Evolutionary conservation across 2,888 invertebrate species (phyloP), one percentile per base, ranked within the genome.

Genomic region (Apotomis capreana): DNA sequence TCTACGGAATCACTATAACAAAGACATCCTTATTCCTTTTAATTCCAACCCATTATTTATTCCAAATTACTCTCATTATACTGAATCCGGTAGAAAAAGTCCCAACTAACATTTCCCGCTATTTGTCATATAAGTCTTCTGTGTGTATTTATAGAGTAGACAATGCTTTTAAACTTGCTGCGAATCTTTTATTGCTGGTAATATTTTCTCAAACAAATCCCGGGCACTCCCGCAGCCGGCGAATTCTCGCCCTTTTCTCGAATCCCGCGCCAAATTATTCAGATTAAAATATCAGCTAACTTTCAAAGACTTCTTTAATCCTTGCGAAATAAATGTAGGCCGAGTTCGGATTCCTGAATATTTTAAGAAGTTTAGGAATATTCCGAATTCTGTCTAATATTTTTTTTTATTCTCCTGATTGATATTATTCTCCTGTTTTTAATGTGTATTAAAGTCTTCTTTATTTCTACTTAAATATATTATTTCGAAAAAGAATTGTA

Each of bases 201-300:
- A 4, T 54, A 1, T 26, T n/a, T 58, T 12, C 37, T 49, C 49
- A 58, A 58, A 49, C 15, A 8, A 52, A 51, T 8, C 15, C 40
- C 0, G 54, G 62, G 37, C 49, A 46, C 13, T 54, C 61, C 12
- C 52, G 46, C 12, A 63, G 5, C 49, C 13, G 54, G 9, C 4
- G 36, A 52, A 46, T 70, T 52, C 63, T 51, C 44, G 54, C 64
- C 46, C 10, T 70, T 65, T 54, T 65, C 54, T 26, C 46, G 37
- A 64, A 44, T 46, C 46, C 65, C 57, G 46, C 15, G 40, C 13
- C 15, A 49, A 65, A 55, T 70, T 60, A 70, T 65, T 60, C 59
- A 36, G 59, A 65, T 69, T 63, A 65, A 70, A 70, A 55, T 65
- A 65, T 49, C 49, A 15, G 65, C 59, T 46, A 57, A 60, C 68